Evolutionary conservation across 2,797 vertebrate genomes (phyloP), one percentile per base, ranked within the genome.

Genomic region (Gorsachius magnificus): DNA sequence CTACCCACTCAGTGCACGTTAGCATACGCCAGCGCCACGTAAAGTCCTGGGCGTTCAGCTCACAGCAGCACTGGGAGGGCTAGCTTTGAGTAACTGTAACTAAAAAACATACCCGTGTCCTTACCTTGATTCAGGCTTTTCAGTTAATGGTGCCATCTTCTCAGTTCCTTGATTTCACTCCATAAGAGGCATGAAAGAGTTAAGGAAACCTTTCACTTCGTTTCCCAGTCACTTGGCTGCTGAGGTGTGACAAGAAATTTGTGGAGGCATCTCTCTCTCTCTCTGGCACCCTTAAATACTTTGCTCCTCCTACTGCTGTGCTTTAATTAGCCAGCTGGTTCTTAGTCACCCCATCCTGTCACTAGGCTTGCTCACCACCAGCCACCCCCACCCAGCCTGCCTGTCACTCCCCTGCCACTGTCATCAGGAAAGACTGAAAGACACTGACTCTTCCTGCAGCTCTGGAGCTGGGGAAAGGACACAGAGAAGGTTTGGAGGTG

Each of bases 291-390:
- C 93, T 98, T 95, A 96, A 97, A 96, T 91, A 94, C 85, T 89
- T 91, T 48, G 84, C 96, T 92, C 96, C 96, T 95, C 97, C 95
- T 96, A 93, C 94, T 84, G n/a, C 91, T 83, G 72, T 61, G 90
- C 96, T 96, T 97, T 97, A 97, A 97, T 97, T 97, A 98, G 96
- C 96, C 83, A 87, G 79, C 50, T 92, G 83, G 56, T 57, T 94
- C 96, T 98, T 97, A 97, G 95, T 97, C 97, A 97, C 84, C 92
- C 77, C 92, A 80, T 76, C 24, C 85, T 91, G 95, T 96, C 97
- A 97, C 93, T 78, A 80, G 89, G 95, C 92, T 96, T 89, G 93
- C 93, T 97, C 93, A 97, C 88, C 89, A 93, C 66, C 80, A 95
- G 85, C 93, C 93, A 83, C 94, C 94, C 86, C 95, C 96, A 90